Base-by-base conservation (phyloP, 2,113 vertebrate species). In the Crotalus horridus region DNA sequence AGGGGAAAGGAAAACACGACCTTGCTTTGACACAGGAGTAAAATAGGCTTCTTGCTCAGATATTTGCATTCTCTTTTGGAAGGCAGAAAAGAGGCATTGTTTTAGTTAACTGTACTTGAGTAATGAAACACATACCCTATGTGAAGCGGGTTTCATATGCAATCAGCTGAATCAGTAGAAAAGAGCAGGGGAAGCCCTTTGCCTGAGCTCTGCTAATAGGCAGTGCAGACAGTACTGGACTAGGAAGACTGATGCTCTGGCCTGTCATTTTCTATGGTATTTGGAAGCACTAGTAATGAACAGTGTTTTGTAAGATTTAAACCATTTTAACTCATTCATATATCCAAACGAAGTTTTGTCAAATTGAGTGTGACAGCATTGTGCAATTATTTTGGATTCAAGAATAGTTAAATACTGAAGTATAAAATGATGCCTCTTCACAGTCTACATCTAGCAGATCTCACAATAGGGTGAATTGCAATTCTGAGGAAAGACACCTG, bases 21-120 rank as follows among this genome's bases (percentile, higher is more conserved):
- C 96, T 97, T 96, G 95, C 95, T 92, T 94, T 96, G 96, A 96
- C 95, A 95, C 95, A 94, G 92, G 95, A 8, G 2, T 91, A 96
- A 96, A 97, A 59, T 7, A 24, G 20, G 39, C 23, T 58, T 90
- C 69, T 90, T 61, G 46, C 26, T 85, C 29, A 64, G 24, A 54
- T 54, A 54, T 87, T 86, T 90, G 29, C 69, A 54, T 90, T 12
- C 20, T 61, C 74, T 90, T 86, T 85, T 7, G 12, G 53, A 85
- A 2, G 33, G 17, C 55, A 54, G 74, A 33, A 58, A 86, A 64
- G 43, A 4, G 61, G 11, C 56, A 90, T 61, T 86, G 46, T 86
- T 64, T 90, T 21, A 85, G 29, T 29, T 86, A 90, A 54, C 51
- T 8, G 4, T 26, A 54, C 51, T 23, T 55, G 51, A 39, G 69